A percentile compares a stretch with the other conserved stretches of the same genome.
Evolutionary conservation across 2,113 vertebrate species (phyloP).

Genomic region (Phoenicopterus ruber): DNA sequence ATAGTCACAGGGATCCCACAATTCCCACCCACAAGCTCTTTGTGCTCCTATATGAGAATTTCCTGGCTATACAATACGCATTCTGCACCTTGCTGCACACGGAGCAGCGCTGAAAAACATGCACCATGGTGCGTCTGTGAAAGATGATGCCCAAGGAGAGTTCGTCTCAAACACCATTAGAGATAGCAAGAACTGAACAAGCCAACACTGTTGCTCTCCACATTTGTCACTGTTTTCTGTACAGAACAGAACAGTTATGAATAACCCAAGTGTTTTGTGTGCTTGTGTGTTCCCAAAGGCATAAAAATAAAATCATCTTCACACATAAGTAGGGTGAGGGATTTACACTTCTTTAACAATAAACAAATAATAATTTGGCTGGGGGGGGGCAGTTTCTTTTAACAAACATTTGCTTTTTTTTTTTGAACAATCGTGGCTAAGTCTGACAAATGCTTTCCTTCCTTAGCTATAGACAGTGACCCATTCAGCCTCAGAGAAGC

Average conservation of each 20-base stretch:
- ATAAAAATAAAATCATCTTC: background rate
- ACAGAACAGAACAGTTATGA: background rate
- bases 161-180: background rate
- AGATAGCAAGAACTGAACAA: background rate
- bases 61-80: background rate
- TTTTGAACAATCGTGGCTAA: background rate
- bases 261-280: background rate
- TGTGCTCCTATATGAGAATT: background rate
- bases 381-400: background rate
- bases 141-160: background rate
- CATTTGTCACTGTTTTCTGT: background rate
- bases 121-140: background rate
- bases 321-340: background rate
- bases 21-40: background rate
- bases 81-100: background rate
- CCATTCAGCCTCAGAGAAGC: background rate
- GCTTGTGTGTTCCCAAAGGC: background rate
- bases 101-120: background rate
- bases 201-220: background rate
- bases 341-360: background rate
- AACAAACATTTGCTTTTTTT: background rate
- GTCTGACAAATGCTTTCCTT: background rate
- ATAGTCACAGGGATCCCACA: background rate
- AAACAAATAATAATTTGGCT: background rate
- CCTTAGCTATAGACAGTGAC: background rate